These are phyloP conservation scores for Leptestheria dahalacensis DNA, from an alignment of 1,140 invertebrate species.

Conservation along the genomic window DNA sequence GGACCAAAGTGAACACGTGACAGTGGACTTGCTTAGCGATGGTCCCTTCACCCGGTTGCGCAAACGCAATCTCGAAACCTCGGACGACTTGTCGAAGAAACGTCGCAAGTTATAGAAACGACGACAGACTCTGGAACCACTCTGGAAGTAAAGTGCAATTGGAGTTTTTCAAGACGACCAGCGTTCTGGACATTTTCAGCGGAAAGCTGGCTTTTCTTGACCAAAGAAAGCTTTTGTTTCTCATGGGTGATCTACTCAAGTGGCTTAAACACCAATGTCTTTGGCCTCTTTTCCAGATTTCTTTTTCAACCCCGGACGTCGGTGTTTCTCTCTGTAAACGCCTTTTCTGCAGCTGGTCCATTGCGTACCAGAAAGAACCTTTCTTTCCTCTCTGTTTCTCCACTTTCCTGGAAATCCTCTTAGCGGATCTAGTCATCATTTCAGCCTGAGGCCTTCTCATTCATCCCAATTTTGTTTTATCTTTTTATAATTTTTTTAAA, in stretches of 20 bases:
- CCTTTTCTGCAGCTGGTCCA: background rate
- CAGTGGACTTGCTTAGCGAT: background rate
- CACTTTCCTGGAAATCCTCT: background rate
- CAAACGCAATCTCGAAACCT: background rate
- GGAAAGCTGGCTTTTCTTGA: too few species aligned
- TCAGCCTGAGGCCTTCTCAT: background rate
- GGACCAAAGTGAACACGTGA: background rate
- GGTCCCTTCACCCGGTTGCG: background rate
- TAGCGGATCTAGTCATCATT: background rate
- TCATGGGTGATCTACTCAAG: background rate
- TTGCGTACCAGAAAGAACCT: background rate
- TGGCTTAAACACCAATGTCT: background rate
- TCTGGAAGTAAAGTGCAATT: too few species aligned
- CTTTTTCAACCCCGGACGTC: background rate
- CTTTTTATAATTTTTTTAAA: background rate
- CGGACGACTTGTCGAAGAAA: background rate
- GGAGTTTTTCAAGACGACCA: too few species aligned
- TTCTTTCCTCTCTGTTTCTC: background rate
- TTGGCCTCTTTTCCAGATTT: background rate
- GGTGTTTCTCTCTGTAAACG: too few species aligned
- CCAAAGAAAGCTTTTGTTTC: too few species aligned
- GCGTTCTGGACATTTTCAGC: too few species aligned
- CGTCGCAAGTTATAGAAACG: background rate
- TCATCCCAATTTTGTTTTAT: background rate
- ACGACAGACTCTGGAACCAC: too few species aligned